phyloP scores from a whole-genome alignment of 2,113 vertebrate species.

The Myrmecophaga tridactyla region DNA sequence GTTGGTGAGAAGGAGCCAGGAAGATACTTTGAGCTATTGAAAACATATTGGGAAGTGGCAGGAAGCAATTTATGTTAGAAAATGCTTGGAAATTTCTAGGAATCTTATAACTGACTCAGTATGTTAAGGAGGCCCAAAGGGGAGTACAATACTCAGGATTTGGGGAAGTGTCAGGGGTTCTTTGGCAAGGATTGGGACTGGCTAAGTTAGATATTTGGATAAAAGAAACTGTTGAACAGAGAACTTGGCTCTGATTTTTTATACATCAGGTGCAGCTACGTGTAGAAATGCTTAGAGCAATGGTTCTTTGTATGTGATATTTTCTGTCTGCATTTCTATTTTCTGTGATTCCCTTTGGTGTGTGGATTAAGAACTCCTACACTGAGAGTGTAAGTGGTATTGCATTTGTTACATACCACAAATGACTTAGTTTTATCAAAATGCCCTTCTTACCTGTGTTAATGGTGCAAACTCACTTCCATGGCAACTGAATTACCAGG shows the following conservation, averaged over 20 bases:
- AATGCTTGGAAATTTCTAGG: neutral
- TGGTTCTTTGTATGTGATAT: neutral
- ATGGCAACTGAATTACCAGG: neutral
- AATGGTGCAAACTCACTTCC: neutral
- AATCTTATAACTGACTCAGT: neutral
- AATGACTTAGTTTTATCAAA: neutral
- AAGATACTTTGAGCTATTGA: neutral
- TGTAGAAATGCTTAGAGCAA: neutral
- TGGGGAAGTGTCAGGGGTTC: neutral
- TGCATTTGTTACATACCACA: neutral
- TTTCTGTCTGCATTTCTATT: neutral
- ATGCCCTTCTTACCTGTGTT: conserved; percentile 17
- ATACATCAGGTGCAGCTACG: neutral
- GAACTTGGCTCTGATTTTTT: neutral
- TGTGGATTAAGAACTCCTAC: neutral
- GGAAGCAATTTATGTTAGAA: neutral
- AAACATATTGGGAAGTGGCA: neutral
- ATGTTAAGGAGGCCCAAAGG: neutral
- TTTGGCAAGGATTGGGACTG: neutral
- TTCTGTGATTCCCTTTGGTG: neutral
- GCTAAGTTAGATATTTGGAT: neutral
- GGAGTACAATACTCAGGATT: neutral
- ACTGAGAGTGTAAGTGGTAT: neutral
- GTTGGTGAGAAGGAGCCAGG: neutral
- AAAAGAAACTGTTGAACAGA: neutral